Evolutionary conservation across 1,140 invertebrate genomes (phyloP).

Genomic region (Heliconius nattereri): DNA sequence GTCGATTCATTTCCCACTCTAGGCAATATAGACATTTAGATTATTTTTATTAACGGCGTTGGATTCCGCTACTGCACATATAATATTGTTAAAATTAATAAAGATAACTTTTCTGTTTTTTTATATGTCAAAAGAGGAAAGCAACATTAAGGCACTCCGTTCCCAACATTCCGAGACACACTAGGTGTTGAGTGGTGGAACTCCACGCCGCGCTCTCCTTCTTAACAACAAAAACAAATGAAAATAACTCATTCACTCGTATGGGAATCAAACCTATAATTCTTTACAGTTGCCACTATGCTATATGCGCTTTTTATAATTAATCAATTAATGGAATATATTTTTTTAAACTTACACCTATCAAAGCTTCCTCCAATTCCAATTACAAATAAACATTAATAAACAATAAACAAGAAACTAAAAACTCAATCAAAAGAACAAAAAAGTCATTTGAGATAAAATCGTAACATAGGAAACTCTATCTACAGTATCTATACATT

Average conservation of each 20-base stretch:
- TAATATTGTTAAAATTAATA: neutral
- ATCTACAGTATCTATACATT: too few species aligned
- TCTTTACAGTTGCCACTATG: too few species aligned
- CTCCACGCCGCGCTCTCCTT: too few species aligned
- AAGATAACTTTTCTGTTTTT: too few species aligned
- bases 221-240: too few species aligned
- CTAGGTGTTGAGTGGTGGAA: too few species aligned
- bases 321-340: neutral
- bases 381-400: constrained; percentile 16
- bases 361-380: neutral
- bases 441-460: constrained; percentile 18
- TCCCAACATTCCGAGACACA: too few species aligned
- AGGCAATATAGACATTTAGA: too few species aligned
- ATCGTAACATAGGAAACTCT: constrained; percentile 26
- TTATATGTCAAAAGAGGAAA: neutral
- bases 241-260: too few species aligned
- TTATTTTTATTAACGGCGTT: too few species aligned
- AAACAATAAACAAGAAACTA: constrained; percentile 14
- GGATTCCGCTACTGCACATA: neutral
- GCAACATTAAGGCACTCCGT: too few species aligned
- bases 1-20: neutral
- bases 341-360: neutral
- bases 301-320: neutral
- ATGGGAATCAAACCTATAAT: too few species aligned
- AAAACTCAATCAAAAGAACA: neutral